Evolutionary conservation across 1,140 invertebrate species (phyloP).

Genomic region (Pteromalus puparum): DNA sequence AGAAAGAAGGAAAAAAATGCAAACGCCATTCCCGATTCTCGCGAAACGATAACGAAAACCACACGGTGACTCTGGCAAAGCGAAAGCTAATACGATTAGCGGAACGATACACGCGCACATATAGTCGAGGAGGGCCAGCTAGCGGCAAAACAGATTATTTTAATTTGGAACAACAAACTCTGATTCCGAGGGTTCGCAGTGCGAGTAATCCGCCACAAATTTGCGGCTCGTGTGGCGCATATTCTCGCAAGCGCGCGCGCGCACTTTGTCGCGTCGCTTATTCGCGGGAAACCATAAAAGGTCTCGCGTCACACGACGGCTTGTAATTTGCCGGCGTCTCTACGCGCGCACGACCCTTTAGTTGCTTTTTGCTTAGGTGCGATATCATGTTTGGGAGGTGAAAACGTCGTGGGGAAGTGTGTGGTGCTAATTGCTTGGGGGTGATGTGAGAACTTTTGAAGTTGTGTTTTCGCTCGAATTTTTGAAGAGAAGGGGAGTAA

Average conservation of each 20-base stretch:
- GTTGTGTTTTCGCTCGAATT: neutral
- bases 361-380: neutral
- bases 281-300: constrained; percentile 17
- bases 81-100: constrained; percentile 42
- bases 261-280: constrained; percentile 12
- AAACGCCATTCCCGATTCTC: neutral
- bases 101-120: neutral
- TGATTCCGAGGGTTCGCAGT: neutral
- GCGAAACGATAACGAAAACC: neutral
- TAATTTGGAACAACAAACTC: constrained; percentile 49
- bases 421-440: neutral
- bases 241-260: neutral
- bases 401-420: too few species aligned
- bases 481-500: too few species aligned
- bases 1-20: too few species aligned
- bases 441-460: neutral
- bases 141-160: constrained; percentile 47
- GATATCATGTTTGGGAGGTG: neutral
- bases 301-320: constrained; percentile 5
- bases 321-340: neutral
- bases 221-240: constrained; percentile 19
- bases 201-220: constrained; percentile 40
- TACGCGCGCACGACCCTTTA: neutral
- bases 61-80: neutral
- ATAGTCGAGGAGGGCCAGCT: neutral